Evolutionary conservation across 2,797 vertebrate genomes (phyloP), one percentile per base, ranked within the genome.

Genomic region (Hydrophis major): DNA sequence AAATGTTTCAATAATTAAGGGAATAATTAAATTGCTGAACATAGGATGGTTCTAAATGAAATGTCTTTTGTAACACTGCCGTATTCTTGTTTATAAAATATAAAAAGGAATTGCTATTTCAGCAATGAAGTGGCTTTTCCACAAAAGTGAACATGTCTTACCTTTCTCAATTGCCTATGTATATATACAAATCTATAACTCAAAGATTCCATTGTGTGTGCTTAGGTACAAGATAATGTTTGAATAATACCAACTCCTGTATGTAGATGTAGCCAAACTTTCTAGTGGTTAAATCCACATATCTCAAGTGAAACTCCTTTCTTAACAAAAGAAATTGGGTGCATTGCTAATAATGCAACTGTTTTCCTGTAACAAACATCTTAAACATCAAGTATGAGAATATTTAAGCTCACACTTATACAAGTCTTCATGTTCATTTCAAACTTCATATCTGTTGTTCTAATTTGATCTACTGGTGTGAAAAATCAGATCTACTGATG

Each of bases 1-100:
- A 94, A 96, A 97, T 97, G 95, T 96, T 96, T 96, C 95, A 96
- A 95, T 96, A 96, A 97, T 96, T 97, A 96, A 96, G 96, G 95
- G 96, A 97, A 96, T 96, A 97, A 98, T 96, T 97, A 97, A 97
- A 96, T 92, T 94, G 93, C 96, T 92, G 91, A 57, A 96, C 92
- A 91, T 96, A 94, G 95, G 95, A 94, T 94, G 93, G 92, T 94
- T 96, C 94, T 96, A 96, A 96, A 97, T 92, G 96, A 96, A 97
- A 97, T 91, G 94, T 94, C 86, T 92, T 96, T 92, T 53, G 27
- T 89, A 91, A 92, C 87, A 53, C 87, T 90, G 94, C 92, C 92
- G 88, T 92, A 86, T 92, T 90, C 94, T 89, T 96, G 92, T 95
- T 97, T 97, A 96, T 95, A 97, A 93, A 95, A 96, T 59, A 96